Evolutionary conservation across 2,888 invertebrate species (phyloP), one percentile per base, ranked within the genome.

Genomic region (Xanthorhoe designata): DNA sequence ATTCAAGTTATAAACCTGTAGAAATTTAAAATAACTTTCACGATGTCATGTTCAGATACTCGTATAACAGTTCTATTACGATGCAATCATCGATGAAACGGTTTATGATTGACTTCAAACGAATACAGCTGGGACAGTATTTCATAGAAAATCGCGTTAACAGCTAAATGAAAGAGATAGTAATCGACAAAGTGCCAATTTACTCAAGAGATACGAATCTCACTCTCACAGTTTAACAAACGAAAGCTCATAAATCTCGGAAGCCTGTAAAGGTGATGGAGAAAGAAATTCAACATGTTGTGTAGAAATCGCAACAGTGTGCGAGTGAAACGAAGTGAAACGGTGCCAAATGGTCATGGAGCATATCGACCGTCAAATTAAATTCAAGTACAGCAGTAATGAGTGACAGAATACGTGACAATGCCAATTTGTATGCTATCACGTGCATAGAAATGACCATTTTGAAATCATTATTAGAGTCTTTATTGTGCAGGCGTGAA

Each of bases 361-460:
- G 83, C 91, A 90, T 89, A 83, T 86, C 92, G 90, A 89, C 89
- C 87, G 84, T 89, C 90, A 89, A 91, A 90, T 87, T 86, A 85
- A 80, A 82, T 83, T 85, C 86, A 87, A 89, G 87, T 88, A 82
- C 87, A 82, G 72, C 73, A 71, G 72, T 79, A 84, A 84, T 81
- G 80, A 81, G 72, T 79, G 78, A 81, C 77, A 74, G 68, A 64
- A 64, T 64, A 64, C 71, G 61, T 64, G 61, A 63, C 65, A 69
- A 62, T 61, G 66, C 65, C 54, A 38, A 47, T 66, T 56, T 55
- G 35, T 69, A 57, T 50, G 66, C 62, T 55, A 72, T 74, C 75
- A 78, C 78, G 75, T 72, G 76, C 64, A 68, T 61, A 52, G 50
- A 49, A 68, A 68, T 68, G 18, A 61, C 68, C 64, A 61, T 64